These are phyloP conservation scores for Apistogramma diplotaenia DNA, from an alignment of 2,113 vertebrate species.

Conservation along the genomic window DNA sequence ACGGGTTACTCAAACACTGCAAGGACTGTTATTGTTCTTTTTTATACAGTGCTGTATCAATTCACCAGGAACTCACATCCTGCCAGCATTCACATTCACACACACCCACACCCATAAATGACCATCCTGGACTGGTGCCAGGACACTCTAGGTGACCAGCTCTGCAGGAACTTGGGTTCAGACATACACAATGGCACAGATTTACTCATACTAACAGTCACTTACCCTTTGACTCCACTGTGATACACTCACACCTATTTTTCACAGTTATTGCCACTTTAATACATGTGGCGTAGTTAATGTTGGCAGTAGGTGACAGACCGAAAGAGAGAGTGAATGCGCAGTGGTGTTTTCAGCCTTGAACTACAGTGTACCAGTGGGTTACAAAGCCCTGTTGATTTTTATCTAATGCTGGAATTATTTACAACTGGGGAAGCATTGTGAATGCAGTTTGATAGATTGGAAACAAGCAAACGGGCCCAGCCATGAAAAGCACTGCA, in stretches of 20 bases:
- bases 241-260: not conserved
- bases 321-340: not conserved
- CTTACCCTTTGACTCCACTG: not conserved
- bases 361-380: not conserved
- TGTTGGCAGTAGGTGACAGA: not conserved
- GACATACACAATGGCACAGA: not conserved
- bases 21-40: slow-evolving; percentile 48
- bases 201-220: slow-evolving; percentile 5
- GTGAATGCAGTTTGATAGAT: not conserved
- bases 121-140: slow-evolving; percentile 13
- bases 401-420: slow-evolving; percentile 6
- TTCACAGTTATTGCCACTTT: not conserved
- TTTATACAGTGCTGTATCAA: slow-evolving; percentile 25
- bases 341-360: not conserved
- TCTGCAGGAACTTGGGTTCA: slow-evolving; percentile 15
- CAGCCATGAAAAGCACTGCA: not conserved
- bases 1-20: slow-evolving; percentile 56
- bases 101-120: slow-evolving; percentile 18
- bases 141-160: not conserved
- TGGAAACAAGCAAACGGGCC: not conserved
- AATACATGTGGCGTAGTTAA: slow-evolving; percentile 6
- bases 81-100: slow-evolving; percentile 30
- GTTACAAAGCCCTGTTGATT: slow-evolving; percentile 1
- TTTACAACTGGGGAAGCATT: not conserved
- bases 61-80: slow-evolving; percentile 25